Percentiles rank a stretch among this genome's conserved stretches.
Conservation (phyloP, 1,140 invertebrate genomes). For the Notospermus geniculatus region DNA sequence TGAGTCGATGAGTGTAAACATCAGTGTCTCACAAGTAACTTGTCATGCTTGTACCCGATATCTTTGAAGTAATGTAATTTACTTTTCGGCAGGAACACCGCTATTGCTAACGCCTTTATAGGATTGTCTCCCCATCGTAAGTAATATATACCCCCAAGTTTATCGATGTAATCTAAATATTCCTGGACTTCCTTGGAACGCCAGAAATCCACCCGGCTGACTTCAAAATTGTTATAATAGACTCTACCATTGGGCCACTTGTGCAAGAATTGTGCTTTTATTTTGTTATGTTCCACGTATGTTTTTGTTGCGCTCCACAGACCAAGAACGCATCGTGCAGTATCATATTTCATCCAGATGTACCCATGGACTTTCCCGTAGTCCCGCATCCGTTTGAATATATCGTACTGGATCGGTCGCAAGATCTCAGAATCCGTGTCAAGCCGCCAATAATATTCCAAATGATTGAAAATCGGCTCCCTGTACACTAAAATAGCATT, state of each 20-base stretch:
- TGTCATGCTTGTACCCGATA: constrained; percentile 3
- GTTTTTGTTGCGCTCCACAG: not conserved
- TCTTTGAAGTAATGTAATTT: constrained; percentile 5
- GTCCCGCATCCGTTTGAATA: constrained; percentile 7
- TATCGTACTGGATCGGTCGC: not conserved
- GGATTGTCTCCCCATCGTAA: not conserved
- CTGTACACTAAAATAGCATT: not conserved
- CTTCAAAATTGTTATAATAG: constrained; percentile 8
- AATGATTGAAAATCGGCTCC: not conserved
- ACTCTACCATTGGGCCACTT: not conserved
- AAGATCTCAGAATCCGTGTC: constrained; percentile 4
- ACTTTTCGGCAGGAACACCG: not conserved
- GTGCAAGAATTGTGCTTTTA: not conserved
- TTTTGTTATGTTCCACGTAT: not conserved
- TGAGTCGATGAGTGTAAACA: too few relatives aligned
- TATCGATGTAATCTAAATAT: not conserved
- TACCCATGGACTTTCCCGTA: not conserved
- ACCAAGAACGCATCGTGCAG: not conserved
- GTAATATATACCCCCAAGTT: constrained; percentile 5
- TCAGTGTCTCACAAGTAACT: too few relatives aligned
- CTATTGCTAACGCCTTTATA: constrained; percentile 5
- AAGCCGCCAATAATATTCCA: constrained; percentile 4
- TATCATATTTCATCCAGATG: not conserved
- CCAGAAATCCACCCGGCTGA: not conserved
- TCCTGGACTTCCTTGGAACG: not conserved